Evolutionary conservation across 2,797 vertebrate species (phyloP).

Genomic region (Buceros bicornis): DNA sequence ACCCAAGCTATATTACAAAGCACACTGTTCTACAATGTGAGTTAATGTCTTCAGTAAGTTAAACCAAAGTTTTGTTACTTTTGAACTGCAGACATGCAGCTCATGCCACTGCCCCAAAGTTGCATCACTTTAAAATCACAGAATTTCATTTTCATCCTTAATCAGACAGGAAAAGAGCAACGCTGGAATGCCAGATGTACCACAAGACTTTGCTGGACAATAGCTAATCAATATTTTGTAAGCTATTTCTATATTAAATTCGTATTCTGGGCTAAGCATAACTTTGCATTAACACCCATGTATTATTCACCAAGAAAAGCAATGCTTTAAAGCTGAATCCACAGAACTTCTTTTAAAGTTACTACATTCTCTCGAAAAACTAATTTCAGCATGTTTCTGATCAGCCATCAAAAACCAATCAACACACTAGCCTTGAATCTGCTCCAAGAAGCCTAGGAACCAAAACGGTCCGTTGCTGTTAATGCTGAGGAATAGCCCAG

Average conservation of each 20-base stretch:
- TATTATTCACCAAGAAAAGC: not conserved
- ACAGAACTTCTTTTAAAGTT: not conserved
- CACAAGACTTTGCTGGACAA: not conserved
- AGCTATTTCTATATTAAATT: not conserved
- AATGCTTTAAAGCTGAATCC: not conserved
- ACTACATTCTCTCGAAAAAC: not conserved
- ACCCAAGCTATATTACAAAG: not conserved
- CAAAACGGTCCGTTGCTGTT: not conserved
- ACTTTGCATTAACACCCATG: not conserved
- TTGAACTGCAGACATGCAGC: not conserved
- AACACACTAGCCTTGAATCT: not conserved
- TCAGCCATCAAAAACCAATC: not conserved
- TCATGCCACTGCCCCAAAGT: not conserved
- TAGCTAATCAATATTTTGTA: not conserved
- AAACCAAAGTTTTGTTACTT: not conserved
- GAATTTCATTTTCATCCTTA: not conserved
- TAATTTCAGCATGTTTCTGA: not conserved
- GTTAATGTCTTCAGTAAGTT: not conserved
- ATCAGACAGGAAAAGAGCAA: not conserved
- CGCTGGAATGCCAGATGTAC: not conserved
- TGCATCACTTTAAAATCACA: not conserved
- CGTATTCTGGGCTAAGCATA: not conserved
- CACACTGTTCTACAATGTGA: fast-evolving
- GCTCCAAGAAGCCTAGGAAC: not conserved
- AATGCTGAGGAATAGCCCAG: not conserved